Evolutionary conservation across 2,888 invertebrate species (phyloP), one percentile per base, ranked within the genome.

Genomic region (Rotaria magnacalcarata): DNA sequence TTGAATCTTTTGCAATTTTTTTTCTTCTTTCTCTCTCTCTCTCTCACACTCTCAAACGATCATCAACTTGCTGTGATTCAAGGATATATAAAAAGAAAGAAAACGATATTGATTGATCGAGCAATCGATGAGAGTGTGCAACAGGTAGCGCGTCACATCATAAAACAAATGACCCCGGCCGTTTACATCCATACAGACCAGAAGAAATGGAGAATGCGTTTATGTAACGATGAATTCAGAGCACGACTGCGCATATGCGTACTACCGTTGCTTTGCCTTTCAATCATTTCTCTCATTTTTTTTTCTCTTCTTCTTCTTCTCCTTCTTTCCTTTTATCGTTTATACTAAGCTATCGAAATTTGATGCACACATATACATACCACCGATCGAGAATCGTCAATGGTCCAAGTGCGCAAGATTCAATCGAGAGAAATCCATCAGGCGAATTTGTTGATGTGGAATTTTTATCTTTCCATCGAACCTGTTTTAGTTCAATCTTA

Each of bases 221-320:
- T 80, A 80, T 80, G 80, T 80, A 80, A 80, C 80, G 47, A 47
- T 80, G 47, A 47, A 80, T 80, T 47, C 80, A 47, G n/a, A 43
- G 47, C 43, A 80, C 47, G 43, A 80, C n/a, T 80, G 43, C 41
- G 24, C 21, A 47, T 80, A 43, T 47, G 47, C 34, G n/a, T 80
- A 24, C 43, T 80, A 47, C 67, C 67, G 67, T 67, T 67, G 34
- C 67, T 34, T 67, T 67, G 67, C 67, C 67, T 67, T 67, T 67
- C 67, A 67, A 67, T 34, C 67, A 67, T 67, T 67, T 67, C 67
- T 67, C 67, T 67, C 67, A 67, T 67, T 67, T 67, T 67, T 67
- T 41, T n/a, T 80, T 24, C 24, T 74, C 24, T 80, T 80, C 75
- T 43, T 80, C 47, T 80, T 80, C 47, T 43, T 47, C n/a, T 80